These are phyloP conservation scores for Chaenodraco wilsoni DNA, from an alignment of 2,797 vertebrate genomes.

Conservation along the genomic window DNA sequence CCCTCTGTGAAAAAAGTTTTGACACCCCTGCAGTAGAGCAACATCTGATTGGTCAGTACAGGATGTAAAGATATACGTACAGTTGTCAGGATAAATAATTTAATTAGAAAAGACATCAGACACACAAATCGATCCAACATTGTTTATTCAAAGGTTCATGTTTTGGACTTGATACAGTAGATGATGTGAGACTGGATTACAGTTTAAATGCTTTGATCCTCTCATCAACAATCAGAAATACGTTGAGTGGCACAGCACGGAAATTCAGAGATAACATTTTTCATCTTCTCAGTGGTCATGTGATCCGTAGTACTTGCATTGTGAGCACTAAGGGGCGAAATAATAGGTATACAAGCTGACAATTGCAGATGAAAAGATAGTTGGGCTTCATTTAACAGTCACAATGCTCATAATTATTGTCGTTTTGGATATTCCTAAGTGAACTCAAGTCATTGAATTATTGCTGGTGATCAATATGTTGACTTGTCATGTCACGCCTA, in stretches of 20 bases:
- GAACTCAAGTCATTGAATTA: not conserved
- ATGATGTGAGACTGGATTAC: conserved; percentile 65
- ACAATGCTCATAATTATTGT: not conserved
- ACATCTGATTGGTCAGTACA: not conserved
- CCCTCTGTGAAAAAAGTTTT: too few species aligned
- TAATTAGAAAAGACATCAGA: conserved; percentile 6
- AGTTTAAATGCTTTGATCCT: conserved; percentile 54
- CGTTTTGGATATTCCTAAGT: not conserved
- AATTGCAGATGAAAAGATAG: not conserved
- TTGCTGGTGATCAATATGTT: conserved; percentile 18
- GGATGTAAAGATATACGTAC: not conserved
- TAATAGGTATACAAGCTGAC: conserved; percentile 5
- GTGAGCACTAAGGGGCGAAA: conserved; percentile 16
- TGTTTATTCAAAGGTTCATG: conserved; percentile 69
- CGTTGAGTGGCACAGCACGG: conserved; percentile 68
- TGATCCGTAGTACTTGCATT: conserved; percentile 28
- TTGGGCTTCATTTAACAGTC: conserved; percentile 40
- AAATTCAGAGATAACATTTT: conserved; percentile 42
- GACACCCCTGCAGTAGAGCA: not conserved
- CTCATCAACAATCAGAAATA: conserved; percentile 66
- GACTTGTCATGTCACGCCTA: not conserved
- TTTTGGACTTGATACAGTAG: conserved; percentile 64
- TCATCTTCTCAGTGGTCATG: conserved; percentile 14
- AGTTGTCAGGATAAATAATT: not conserved
- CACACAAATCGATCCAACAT: conserved; percentile 31